A percentile compares a stretch with the other conserved stretches of the same genome.
Conservation (phyloP, 2,888 invertebrate species). For the Erynnis tages region DNA sequence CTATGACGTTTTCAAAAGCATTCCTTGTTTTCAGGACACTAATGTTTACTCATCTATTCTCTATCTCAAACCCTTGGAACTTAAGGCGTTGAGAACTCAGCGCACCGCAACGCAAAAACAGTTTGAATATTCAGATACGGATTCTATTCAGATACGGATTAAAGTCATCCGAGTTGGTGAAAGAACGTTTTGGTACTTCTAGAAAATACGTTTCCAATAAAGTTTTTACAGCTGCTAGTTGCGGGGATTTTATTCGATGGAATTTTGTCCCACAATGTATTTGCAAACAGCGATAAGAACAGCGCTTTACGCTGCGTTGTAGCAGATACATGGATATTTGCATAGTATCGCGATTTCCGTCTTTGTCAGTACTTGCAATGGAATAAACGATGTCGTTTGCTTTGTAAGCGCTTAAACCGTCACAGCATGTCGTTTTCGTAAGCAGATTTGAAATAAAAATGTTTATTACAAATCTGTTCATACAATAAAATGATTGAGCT, state of each 20-base stretch:
- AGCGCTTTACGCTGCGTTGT: neutral
- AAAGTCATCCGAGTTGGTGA: slow-evolving; percentile 10
- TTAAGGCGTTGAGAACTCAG: neutral
- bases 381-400: too few species aligned
- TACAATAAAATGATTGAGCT: too few species aligned
- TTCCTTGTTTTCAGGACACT: slow-evolving; percentile 14
- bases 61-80: too few species aligned
- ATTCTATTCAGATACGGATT: slow-evolving; percentile 15
- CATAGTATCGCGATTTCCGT: too few species aligned
- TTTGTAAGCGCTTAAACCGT: too few species aligned
- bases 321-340: neutral
- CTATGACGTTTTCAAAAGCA: slow-evolving; percentile 15
- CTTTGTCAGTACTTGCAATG: too few species aligned
- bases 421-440: too few species aligned
- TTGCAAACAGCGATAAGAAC: neutral
- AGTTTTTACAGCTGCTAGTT: slow-evolving; percentile 4
- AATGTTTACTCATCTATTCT: slow-evolving; percentile 9
- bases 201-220: slow-evolving; percentile 19
- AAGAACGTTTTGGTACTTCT: slow-evolving; percentile 15
- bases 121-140: slow-evolving; percentile 16
- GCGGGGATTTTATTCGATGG: slow-evolving; percentile 1
- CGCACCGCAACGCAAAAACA: slow-evolving; percentile 13
- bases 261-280: slow-evolving; percentile 6
- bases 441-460: too few species aligned
- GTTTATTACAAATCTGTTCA: too few species aligned